phyloP scores from a whole-genome alignment of 2,888 invertebrate genomes.

The Lepidocyrtoides sp. region DNA sequence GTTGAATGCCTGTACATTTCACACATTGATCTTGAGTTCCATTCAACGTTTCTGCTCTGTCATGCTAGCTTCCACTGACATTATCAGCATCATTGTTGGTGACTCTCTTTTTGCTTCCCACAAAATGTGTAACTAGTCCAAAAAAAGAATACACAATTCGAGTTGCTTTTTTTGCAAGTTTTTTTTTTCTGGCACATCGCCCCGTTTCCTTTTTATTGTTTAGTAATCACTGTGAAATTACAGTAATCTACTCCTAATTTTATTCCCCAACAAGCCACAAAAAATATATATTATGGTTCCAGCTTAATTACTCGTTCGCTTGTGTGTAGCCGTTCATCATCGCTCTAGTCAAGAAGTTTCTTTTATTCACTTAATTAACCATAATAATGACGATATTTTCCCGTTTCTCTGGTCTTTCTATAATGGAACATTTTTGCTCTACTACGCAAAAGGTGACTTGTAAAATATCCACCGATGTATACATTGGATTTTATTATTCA shows the following conservation, averaged over 20 bases:
- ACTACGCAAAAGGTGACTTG: too few species aligned
- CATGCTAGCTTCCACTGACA: too few species aligned
- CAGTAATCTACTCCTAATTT: constrained; percentile 63
- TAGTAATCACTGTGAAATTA: constrained; percentile 73
- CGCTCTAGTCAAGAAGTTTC: neutral
- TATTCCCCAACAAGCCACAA: constrained; percentile 12
- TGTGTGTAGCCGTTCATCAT: constrained; percentile 9
- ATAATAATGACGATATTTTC: neutral
- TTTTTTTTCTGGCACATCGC: neutral
- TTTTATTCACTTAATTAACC: constrained; percentile 3
- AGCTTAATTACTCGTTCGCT: constrained; percentile 63
- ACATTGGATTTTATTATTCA: too few species aligned
- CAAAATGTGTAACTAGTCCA: constrained; percentile 48
- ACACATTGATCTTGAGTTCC: neutral
- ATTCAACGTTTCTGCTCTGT: constrained; percentile 42
- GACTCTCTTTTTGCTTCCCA: constrained; percentile 19
- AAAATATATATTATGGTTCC: constrained; percentile 46
- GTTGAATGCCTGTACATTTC: neutral
- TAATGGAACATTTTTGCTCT: too few species aligned
- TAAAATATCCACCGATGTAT: too few species aligned
- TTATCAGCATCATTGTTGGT: neutral
- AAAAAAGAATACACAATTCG: constrained; percentile 56
- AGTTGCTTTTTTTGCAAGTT: constrained; percentile 31
- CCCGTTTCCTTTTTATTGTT: constrained; percentile 59
- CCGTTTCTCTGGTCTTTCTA: neutral